Percentiles rank a stretch among this genome's conserved stretches.
Conservation (phyloP, 2,888 invertebrate species). For the Hipparchia semele region DNA sequence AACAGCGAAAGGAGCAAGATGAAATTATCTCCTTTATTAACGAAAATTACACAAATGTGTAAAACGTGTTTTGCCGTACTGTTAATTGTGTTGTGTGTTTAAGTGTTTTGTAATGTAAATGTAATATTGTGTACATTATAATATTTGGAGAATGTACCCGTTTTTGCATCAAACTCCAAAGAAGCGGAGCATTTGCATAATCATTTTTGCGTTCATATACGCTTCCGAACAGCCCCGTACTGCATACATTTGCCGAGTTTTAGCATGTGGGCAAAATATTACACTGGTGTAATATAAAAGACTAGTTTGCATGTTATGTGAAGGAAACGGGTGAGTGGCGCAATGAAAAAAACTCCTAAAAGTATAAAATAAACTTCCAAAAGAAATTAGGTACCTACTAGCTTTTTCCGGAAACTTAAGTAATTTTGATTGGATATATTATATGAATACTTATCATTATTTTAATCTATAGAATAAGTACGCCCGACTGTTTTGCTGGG, state of each 20-base stretch:
- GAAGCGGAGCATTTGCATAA: slow-evolving; percentile 39
- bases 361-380: too few species aligned
- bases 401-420: too few species aligned
- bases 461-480: too few species aligned
- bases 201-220: slow-evolving; percentile 38
- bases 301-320: too few species aligned
- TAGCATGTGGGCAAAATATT: slow-evolving; percentile 30
- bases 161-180: slow-evolving; percentile 31
- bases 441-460: too few species aligned
- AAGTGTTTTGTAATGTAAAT: slow-evolving; percentile 38
- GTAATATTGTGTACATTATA: slow-evolving; percentile 35
- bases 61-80: not conserved
- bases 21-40: not conserved
- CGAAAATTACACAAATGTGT: not conserved
- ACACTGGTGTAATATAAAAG: not conserved
- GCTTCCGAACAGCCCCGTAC: slow-evolving; percentile 33
- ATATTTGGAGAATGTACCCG: slow-evolving; percentile 30
- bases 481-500: too few species aligned
- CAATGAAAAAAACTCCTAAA: not conserved
- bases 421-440: too few species aligned
- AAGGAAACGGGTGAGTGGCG: not conserved
- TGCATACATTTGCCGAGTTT: slow-evolving; percentile 38
- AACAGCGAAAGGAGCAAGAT: too few species aligned
- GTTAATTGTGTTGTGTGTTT: slow-evolving; percentile 23
- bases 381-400: too few species aligned